phyloP scores from a whole-genome alignment of 2,113 vertebrate species.

The Asarcornis scutulata region DNA sequence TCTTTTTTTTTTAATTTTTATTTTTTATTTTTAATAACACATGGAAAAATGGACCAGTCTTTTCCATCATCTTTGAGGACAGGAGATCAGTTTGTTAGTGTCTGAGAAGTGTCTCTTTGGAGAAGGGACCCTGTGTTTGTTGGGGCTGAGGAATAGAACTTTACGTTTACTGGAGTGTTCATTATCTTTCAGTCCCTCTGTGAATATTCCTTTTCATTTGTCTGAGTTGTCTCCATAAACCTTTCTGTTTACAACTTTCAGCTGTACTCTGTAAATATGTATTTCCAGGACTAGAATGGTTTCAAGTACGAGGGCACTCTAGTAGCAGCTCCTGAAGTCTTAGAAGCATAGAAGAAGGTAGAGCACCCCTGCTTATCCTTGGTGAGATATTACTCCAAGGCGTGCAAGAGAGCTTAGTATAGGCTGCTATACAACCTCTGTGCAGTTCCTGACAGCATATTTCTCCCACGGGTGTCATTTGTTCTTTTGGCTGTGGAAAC shows the following conservation, averaged over 20 bases:
- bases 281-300: not conserved
- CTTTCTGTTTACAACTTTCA: not conserved
- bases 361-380: not conserved
- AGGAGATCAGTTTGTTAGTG: not conserved
- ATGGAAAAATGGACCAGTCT: not conserved
- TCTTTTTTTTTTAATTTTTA: rapidly evolving
- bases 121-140: not conserved
- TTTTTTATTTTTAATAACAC: not conserved
- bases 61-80: not conserved
- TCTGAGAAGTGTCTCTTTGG: not conserved
- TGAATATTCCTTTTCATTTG: not conserved
- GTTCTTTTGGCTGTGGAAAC: not conserved
- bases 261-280: not conserved
- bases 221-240: not conserved
- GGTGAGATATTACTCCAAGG: rapidly evolving
- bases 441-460: not conserved
- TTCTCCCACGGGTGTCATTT: conserved; percentile 16
- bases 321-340: not conserved
- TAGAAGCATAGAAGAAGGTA: not conserved
- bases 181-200: not conserved
- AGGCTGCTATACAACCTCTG: not conserved
- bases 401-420: not conserved
- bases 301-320: not conserved
- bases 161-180: not conserved
- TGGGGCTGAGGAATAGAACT: not conserved